Base-by-base conservation (phyloP, 2,113 vertebrate species). In the Periophthalmus modestus region DNA sequence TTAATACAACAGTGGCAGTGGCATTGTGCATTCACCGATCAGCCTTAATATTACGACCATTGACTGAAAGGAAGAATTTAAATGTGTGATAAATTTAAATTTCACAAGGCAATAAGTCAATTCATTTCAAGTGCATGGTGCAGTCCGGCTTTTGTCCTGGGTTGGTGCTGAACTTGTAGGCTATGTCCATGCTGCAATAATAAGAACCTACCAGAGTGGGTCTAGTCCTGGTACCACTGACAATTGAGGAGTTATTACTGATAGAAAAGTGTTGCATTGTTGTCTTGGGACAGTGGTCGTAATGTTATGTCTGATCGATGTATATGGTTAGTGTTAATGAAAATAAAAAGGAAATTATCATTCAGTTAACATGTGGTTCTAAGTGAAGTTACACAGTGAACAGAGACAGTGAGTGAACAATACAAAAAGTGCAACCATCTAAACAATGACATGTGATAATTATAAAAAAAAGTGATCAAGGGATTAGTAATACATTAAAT, bases 1-100 rank as follows among this genome's bases (percentile, higher is more conserved):
- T 62, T 16, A 62, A 62, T 18, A 62, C 59, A 62, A 62, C 59
- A 62, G 57, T 28, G 57, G 59, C 59, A 34, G 59, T 62, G 58
- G 14, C 58, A 61, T 61, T 21, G 55, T 57, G 14, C 19, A 59
- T 1, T 4, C 14, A 28, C 14, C 6, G 7, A 21, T 55, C 57
- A 28, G 57, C 12, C 57, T 12, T 5, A 59, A 28, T 23, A 59
- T 59, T 59, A 59, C 1, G 57, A 59, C 57, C 57, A 59, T 4
- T 23, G 23, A 15, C 52, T 55, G 52, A 55, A 55, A 48, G 47
- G 1, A 48, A 43, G 39, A 43, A 43, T 43, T 43, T 43, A 5
- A 52, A 18, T 52, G 5, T 19, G 16, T 19, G 18, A 52, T 16
- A 52, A 52, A 52, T 19, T 19, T 52, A 18, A 18, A 19, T 19